Evolutionary conservation across 2,797 vertebrate genomes (phyloP), one percentile per base, ranked within the genome.

Genomic region (Sitta carolinensis): DNA sequence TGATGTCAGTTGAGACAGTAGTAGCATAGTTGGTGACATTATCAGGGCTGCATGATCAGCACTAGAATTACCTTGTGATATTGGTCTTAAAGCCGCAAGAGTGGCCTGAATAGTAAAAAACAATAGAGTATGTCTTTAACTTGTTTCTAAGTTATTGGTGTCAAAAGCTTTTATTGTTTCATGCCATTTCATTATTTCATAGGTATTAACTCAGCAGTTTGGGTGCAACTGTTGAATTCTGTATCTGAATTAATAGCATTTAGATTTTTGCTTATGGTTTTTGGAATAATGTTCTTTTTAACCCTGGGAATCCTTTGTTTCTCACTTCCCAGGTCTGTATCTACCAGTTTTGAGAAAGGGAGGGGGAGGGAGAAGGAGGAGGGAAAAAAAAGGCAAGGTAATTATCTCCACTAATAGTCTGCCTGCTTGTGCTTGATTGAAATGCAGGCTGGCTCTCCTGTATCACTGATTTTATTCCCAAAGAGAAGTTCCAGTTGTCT

Each of bases 401-500:
- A 93, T 96, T 94, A 90, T 96, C 91, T 96, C 88, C 16, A n/a
- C 96, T 97, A 95, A 96, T 90, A 96, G 45, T 79, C 91, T 90
- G 76, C 93, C 81, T 96, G 84, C 95, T 93, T 95, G 74, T 80
- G 54, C 80, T 95, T 96, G 96, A 97, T 95, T 97, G 97, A 97
- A 97, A 97, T 97, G 95, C 94, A 96, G 30, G 50, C 68, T 72
- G 32, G 68, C 83, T 95, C 75, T 80, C 77, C 83, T 68, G 82
- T 72, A 92, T 84, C 52, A 85, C 82, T 96, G 95, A 87, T 87
- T 94, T 93, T 93, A 92, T 92, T 97, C 97, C 96, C 96, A 96
- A 90, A 90, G 96, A 97, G 94, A 88, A 96, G 95, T 97, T 97
- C 92, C 95, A 84, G 90, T 97, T 97, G 93, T 94, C 96, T 95